Evolutionary conservation across 2,113 vertebrate genomes (phyloP).

Genomic region (Ptyas mucosa): DNA sequence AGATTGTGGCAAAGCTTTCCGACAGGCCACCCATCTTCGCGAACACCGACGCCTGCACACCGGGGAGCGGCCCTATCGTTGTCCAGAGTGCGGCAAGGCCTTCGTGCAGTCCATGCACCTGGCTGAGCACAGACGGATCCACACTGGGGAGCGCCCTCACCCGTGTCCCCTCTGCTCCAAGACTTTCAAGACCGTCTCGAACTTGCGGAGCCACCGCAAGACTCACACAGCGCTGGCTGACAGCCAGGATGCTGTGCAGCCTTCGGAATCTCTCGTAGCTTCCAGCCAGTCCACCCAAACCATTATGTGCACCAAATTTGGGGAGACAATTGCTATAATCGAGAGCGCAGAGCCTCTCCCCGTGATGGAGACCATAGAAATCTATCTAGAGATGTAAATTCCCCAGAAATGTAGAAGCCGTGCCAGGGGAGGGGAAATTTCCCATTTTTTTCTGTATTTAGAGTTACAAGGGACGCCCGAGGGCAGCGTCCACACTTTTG

Average conservation of each 20-base stretch:
- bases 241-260: not conserved
- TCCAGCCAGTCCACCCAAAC: constrained; percentile 59
- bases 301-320: constrained; percentile 88
- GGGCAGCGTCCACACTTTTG: constrained; percentile 10
- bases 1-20: constrained; percentile 86
- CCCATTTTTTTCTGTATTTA: constrained; percentile 23
- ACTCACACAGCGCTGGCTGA: constrained; percentile 62
- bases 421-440: constrained; percentile 74
- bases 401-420: constrained; percentile 52
- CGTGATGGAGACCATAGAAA: constrained; percentile 78
- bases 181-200: constrained; percentile 86
- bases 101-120: constrained; percentile 90
- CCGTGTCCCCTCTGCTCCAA: constrained; percentile 78
- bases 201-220: constrained; percentile 86
- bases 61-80: constrained; percentile 80
- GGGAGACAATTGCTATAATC: constrained; percentile 88
- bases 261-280: not conserved
- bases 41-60: constrained; percentile 88
- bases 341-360: constrained; percentile 81
- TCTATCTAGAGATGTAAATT: constrained; percentile 62
- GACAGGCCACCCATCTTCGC: constrained; percentile 84
- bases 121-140: constrained; percentile 81
- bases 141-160: constrained; percentile 82
- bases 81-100: constrained; percentile 81
- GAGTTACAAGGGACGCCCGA: not conserved